Evolutionary conservation across 2,797 vertebrate species (phyloP).

Genomic region (Thamnophis elegans): DNA sequence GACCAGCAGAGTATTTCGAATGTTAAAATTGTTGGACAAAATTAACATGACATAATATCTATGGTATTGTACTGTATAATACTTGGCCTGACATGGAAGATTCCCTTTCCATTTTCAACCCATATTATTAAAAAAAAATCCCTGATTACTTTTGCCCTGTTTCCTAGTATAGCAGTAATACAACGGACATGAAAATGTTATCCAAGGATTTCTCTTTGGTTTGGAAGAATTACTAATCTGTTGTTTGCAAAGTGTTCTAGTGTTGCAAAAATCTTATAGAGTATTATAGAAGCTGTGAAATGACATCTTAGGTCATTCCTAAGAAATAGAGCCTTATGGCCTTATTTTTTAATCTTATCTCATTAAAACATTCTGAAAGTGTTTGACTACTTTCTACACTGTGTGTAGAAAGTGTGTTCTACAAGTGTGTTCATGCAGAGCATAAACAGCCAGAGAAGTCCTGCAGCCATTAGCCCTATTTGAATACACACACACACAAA

Average conservation of each 20-base stretch:
- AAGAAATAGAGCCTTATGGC: slow-evolving; percentile 21
- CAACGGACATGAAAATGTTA: neutral
- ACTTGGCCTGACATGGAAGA: neutral
- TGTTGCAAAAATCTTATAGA: neutral
- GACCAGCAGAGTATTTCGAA: neutral
- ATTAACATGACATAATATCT: neutral
- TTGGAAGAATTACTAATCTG: slow-evolving; percentile 17
- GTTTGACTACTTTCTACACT: slow-evolving; percentile 42
- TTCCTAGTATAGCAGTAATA: neutral
- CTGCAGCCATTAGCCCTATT: neutral
- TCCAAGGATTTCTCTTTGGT: neutral
- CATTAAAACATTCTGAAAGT: slow-evolving; percentile 42
- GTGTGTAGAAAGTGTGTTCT: too few species aligned
- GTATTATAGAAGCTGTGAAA: slow-evolving; percentile 11
- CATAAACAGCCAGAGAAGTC: neutral
- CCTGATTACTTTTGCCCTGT: neutral
- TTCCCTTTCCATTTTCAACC: neutral
- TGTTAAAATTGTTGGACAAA: neutral
- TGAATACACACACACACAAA: neutral
- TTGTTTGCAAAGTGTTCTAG: slow-evolving; percentile 15
- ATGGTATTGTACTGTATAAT: neutral
- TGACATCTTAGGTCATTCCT: slow-evolving; percentile 15
- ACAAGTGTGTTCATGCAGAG: slow-evolving; percentile 37
- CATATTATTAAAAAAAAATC: neutral
- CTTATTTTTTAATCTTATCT: slow-evolving; percentile 39